A percentile compares a stretch with the other conserved stretches of the same genome.
phyloP scores from a whole-genome alignment of 1,140 invertebrate species.

The Drosophila santomea region DNA sequence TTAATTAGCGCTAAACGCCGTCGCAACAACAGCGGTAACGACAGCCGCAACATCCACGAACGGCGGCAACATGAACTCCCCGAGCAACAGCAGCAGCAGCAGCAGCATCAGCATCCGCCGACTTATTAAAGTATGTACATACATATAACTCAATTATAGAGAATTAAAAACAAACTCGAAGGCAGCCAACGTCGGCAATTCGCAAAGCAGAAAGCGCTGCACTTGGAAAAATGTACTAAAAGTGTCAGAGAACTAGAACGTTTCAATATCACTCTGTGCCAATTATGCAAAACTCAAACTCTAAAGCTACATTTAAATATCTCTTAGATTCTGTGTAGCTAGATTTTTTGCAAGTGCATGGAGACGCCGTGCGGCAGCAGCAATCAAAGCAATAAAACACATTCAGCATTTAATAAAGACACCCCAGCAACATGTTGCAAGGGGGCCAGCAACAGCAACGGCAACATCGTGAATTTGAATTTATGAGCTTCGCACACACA shows the following conservation, averaged over 20 bases:
- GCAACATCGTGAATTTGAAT: slow-evolving; percentile 29
- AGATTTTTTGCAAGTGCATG: neutral
- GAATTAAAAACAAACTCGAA: slow-evolving; percentile 80
- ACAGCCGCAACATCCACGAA: slow-evolving; percentile 23
- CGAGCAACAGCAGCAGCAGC: slow-evolving; percentile 58
- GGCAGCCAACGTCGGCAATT: slow-evolving; percentile 67
- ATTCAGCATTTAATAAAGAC: slow-evolving; percentile 72
- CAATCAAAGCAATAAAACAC: slow-evolving; percentile 82
- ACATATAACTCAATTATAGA: slow-evolving; percentile 81
- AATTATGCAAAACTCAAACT: no score
- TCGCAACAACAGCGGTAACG: slow-evolving; percentile 36
- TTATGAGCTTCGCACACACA: slow-evolving; percentile 61
- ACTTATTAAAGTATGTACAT: slow-evolving; percentile 80
- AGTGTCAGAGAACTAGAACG: no score
- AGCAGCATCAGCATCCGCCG: slow-evolving; percentile 51
- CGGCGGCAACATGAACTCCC: slow-evolving; percentile 45
- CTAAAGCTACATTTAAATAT: no score
- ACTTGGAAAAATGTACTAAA: slow-evolving; percentile 16
- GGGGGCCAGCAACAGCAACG: slow-evolving; percentile 29
- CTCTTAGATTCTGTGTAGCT: neutral
- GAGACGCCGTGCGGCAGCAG: slow-evolving; percentile 37
- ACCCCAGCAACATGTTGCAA: slow-evolving; percentile 54
- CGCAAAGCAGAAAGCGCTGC: slow-evolving; percentile 62
- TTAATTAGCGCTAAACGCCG: slow-evolving; percentile 78
- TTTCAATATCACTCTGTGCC: no score